These are phyloP conservation scores for Rhamnusium bicolor DNA, from an alignment of 2,888 invertebrate genomes.

Conservation along the genomic window DNA sequence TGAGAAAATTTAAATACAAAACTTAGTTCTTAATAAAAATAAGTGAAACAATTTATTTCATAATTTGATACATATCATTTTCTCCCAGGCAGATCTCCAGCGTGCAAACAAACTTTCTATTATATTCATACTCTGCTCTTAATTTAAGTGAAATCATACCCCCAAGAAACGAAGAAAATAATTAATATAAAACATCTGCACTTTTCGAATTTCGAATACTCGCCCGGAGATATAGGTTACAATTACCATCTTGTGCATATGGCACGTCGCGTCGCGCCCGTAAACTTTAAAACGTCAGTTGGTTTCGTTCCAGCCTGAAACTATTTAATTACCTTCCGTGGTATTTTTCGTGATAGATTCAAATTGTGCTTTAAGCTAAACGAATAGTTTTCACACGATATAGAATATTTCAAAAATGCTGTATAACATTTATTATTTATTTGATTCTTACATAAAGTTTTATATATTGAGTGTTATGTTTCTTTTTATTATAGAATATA, in stretches of 20 bases:
- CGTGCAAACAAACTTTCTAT: not conserved
- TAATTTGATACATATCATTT: not conserved
- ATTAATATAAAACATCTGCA: conserved; percentile 38
- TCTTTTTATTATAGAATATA: too few species aligned
- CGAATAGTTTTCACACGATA: not conserved
- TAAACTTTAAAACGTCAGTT: conserved; percentile 18
- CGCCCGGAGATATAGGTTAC: conserved; percentile 41
- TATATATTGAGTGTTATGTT: too few species aligned
- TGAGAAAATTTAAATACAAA: not conserved
- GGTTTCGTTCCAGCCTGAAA: conserved; percentile 4
- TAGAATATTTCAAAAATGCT: not conserved
- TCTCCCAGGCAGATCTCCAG: not conserved
- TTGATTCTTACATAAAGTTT: not conserved
- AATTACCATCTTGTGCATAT: conserved; percentile 35
- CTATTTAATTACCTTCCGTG: conserved; percentile 18
- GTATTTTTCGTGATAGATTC: conserved; percentile 13
- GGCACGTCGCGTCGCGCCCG: conserved; percentile 28
- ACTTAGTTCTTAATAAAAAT: not conserved
- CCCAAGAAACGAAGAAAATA: conserved; percentile 15
- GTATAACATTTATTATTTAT: not conserved
- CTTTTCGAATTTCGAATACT: conserved; percentile 22
- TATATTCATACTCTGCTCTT: not conserved
- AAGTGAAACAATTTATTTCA: not conserved
- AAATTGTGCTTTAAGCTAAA: not conserved
- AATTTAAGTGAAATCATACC: conserved; percentile 18